Evolutionary conservation across 2,888 invertebrate species (phyloP), one percentile per base, ranked within the genome.

Genomic region (Eurytoma californica): DNA sequence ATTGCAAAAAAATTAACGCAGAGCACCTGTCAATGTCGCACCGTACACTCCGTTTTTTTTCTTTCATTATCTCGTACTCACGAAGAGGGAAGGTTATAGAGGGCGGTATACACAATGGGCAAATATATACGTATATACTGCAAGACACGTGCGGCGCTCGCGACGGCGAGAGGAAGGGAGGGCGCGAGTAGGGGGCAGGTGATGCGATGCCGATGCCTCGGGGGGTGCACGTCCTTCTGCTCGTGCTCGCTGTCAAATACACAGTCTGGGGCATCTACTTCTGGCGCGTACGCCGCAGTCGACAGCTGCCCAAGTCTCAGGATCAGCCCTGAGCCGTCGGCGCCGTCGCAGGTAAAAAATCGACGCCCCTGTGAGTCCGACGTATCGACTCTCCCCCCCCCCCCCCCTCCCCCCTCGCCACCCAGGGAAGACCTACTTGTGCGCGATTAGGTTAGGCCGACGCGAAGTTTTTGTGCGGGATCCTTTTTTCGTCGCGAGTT

Each of bases 201-300:
- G 39, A 18, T n/a, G 39, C 39, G 63, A 61, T 47, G 63, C 79
- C 70, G 53, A 81, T 81, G 81, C 83, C 85, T 82, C 85, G 84
- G 72, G 85, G 68, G 80, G 69, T 85, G 82, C 85, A 85, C 82
- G 75, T 83, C 79, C 85, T 84, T 79, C 84, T 88, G 53, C 70
- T 88, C 39, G 69, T 88, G 73, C 76, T 88, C 67, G 85, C 86
- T 47, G 82, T 87, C 7, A 88, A 90, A 75, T 89, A 89, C 79
- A 85, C 86, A n/a, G 78, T 86, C 14, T 76, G 86, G 80, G 80
- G 86, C 80, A 85, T 85, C 81, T 83, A 84, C 76, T 83, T 80
- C 51, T 80, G 67, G 76, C 61, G 49, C 14, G 30, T 3, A 9
- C 39, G 47, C 12, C 18, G 57, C 13, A 39, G 13, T 20, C 47